Evolutionary conservation across 2,113 vertebrate genomes (phyloP).

Genomic region (Mesoclemmys tuberculata): DNA sequence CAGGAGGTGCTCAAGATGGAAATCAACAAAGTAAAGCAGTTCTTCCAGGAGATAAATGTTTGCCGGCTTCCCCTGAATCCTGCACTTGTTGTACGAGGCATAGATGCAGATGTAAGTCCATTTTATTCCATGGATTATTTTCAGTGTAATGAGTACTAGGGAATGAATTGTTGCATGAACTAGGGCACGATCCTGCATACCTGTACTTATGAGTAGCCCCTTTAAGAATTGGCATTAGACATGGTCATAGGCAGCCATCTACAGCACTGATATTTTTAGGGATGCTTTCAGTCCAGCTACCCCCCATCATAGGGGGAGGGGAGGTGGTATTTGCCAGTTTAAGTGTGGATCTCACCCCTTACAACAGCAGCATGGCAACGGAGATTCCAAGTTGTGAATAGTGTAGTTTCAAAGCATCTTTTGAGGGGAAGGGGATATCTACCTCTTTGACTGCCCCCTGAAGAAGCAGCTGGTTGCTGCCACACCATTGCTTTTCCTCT

Average conservation of each 20-base stretch:
- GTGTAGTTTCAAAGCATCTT: fast-evolving
- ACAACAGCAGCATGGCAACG: fast-evolving
- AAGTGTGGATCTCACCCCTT: neutral
- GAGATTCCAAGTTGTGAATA: neutral
- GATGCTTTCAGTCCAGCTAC: neutral
- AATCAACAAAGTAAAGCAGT: slow-evolving; percentile 65
- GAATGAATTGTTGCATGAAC: neutral
- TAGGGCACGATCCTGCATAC: neutral
- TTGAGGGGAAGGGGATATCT: neutral
- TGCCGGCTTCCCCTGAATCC: slow-evolving; percentile 79
- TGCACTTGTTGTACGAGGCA: slow-evolving; percentile 50
- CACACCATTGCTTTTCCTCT: neutral
- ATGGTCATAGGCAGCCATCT: neutral
- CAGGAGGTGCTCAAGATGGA: slow-evolving; percentile 77
- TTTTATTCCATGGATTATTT: neutral
- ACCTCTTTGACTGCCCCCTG: neutral
- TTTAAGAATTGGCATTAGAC: neutral
- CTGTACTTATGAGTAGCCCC: neutral
- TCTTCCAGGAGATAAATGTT: slow-evolving; percentile 70
- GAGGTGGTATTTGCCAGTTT: neutral
- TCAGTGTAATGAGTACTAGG: neutral
- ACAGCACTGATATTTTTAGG: neutral
- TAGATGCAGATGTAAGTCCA: slow-evolving; percentile 68
- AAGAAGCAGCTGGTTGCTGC: neutral
- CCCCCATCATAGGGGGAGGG: no score